Evolutionary conservation across 2,113 vertebrate species (phyloP), one percentile per base, ranked within the genome.

Genomic region (Hystrix brachyura): DNA sequence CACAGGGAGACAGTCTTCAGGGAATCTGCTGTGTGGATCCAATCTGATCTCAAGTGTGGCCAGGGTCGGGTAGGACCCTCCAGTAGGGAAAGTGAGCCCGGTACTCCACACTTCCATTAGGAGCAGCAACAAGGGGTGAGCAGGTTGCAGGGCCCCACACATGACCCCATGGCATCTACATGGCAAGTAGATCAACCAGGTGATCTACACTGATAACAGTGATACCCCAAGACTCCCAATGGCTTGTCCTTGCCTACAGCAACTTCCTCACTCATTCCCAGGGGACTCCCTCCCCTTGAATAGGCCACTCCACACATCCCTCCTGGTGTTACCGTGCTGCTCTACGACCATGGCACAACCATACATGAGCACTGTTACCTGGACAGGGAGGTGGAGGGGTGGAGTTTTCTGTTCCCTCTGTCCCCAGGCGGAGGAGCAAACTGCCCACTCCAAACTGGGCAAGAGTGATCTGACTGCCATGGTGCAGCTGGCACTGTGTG

Each of bases 191-290:
- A 14, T 48, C 43, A 48, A 48, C 43, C 38, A 74, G 71, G 21
- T 10, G 38, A 14, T 25, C 72, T 46, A 25, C 10, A 48, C 5
- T 27, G 43, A 48, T 12, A 48, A 25, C 10, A 48, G 1, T 27
- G 43, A 48, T 12, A 48, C 43, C 43, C 71, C 23, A 27, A 48
- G 72, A 76, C 25, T 13, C 43, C 43, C 38, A 23, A 13, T 46
- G 25, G 9, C 12, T 8, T 14, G 9, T 0, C 29, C 23, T 7
- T 3, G 38, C 51, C 34, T 9, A 32, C 5, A 11, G 1, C 3
- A 48, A 72, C 57, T 38, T 65, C 32, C 23, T 9, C 23, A 18
- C 38, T 7, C 23, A 27, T 19, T 27, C 71, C 55, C 55, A 74
- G 27, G 34, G 21, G 12, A 25, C 13, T 19, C 48, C 29, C 65